Evolutionary conservation across 2,113 vertebrate genomes (phyloP), one percentile per base, ranked within the genome.

Genomic region (Hydrochoerus hydrochaeris): DNA sequence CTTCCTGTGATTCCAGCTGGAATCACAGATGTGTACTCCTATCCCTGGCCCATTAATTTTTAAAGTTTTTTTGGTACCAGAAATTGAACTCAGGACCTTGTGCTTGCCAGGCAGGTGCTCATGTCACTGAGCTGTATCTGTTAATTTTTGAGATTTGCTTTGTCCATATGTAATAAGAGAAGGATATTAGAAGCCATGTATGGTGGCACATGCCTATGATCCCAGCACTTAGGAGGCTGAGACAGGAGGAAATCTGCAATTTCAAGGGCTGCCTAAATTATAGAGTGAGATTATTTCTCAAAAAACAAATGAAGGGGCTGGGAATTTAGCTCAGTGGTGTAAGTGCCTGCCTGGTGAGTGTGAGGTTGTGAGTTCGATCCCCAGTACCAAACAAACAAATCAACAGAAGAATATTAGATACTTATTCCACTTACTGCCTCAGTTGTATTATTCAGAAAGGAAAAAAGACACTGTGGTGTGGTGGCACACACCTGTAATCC

Each of bases 81-180:
- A 14, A 16, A 54, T 54, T 54, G 52, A 54, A 54, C 52, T 54
- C 52, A 54, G 12, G 52, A 54, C 52, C 52, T 54, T 16, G 14
- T 16, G 14, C 14, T 54, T 54, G 52, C 52, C 52, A 54, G 52
- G 52, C 14, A 54, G 52, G 52, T 54, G 4, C 14, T 54, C 14
- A 16, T 54, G 14, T 16, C 52, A 16, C 52, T 54, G 52, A 54
- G 52, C 52, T 54, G 16, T 54, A 54, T 54, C 38, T 6, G 13
- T 75, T 90, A 87, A 92, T 38, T 90, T 94, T 95, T 81, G 69
- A 95, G 87, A 57, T 52, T 85, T 90, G 24, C 9, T 92, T 88
- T 94, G 46, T 85, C 57, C 65, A 90, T 10, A 69, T 94, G 41
- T 63, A 28, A 32, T 90, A 92, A 75, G 32, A 96, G n/a, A n/a